phyloP scores from a whole-genome alignment of 2,113 vertebrate genomes.

The Copsychus sechellarum region DNA sequence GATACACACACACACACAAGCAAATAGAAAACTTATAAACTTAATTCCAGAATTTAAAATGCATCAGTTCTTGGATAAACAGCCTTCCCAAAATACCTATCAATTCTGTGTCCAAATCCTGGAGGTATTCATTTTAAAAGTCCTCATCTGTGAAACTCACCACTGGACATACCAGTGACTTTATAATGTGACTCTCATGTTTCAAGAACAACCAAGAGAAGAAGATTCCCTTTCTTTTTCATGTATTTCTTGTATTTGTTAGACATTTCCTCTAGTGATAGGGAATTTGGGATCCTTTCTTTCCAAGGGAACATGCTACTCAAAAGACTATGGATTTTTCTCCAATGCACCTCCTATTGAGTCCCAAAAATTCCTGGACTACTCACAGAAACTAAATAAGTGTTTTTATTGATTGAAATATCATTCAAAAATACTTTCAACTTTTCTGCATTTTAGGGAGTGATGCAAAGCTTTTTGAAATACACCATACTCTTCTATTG shows the following conservation, averaged over 20 bases:
- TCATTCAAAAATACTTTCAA: not conserved
- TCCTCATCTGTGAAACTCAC: not conserved
- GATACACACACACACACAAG: too few species aligned
- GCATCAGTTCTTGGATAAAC: not conserved
- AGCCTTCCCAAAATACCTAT: not conserved
- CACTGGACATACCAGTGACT: not conserved
- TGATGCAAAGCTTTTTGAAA: not conserved
- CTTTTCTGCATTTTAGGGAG: not conserved
- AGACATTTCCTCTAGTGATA: not conserved
- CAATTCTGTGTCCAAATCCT: not conserved
- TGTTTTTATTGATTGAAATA: not conserved
- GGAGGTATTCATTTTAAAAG: not conserved
- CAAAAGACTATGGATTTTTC: not conserved
- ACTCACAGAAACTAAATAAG: not conserved
- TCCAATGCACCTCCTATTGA: not conserved
- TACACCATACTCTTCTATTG: not conserved
- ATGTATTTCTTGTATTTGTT: not conserved
- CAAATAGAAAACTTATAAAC: not conserved
- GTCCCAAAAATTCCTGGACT: not conserved
- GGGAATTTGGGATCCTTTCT: not conserved
- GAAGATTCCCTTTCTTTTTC: not conserved
- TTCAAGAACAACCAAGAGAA: not conserved
- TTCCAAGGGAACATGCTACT: not conserved
- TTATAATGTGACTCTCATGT: not conserved
- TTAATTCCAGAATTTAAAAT: not conserved